Percentiles rank a stretch among this genome's conserved stretches.
Evolutionary conservation across 2,888 invertebrate genomes (phyloP).

Genomic region (Drosophila formosana): DNA sequence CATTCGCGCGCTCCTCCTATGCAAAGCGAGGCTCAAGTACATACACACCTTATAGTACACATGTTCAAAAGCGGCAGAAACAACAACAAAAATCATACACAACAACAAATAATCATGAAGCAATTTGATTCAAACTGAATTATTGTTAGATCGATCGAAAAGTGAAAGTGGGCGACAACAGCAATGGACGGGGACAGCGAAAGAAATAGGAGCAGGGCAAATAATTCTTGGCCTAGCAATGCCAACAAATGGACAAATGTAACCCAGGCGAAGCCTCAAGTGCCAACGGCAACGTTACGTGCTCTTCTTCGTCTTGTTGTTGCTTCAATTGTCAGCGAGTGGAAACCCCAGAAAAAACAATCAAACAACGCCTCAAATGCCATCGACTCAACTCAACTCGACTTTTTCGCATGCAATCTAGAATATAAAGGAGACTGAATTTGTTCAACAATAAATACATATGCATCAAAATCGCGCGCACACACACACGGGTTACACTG

Average conservation of each 20-base stretch:
- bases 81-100: constrained; percentile 25
- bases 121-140: constrained; percentile 73
- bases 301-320: constrained; percentile 9
- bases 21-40: constrained; percentile 37
- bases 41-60: constrained; percentile 4
- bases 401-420: constrained; percentile 62
- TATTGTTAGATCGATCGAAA: constrained; percentile 84
- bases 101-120: constrained; percentile 55
- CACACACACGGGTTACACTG: constrained; percentile 28
- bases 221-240: constrained; percentile 53
- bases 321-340: constrained; percentile 28
- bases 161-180: constrained; percentile 67
- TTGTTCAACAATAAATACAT: constrained; percentile 75
- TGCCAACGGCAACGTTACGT: constrained; percentile 70
- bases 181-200: constrained; percentile 13
- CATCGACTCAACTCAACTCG: constrained; percentile 27
- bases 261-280: constrained; percentile 56
- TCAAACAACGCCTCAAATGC: constrained; percentile 63
- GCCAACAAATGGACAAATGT: constrained; percentile 61
- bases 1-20: constrained; percentile 35
- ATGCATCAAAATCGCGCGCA: constrained; percentile 30
- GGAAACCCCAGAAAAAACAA: constrained; percentile 65
- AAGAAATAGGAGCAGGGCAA: constrained; percentile 30
- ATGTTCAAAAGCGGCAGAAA: constrained; percentile 16
- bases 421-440: constrained; percentile 54